phyloP scores from a whole-genome alignment of 2,888 invertebrate species.

The Diadegma fenestrale region DNA sequence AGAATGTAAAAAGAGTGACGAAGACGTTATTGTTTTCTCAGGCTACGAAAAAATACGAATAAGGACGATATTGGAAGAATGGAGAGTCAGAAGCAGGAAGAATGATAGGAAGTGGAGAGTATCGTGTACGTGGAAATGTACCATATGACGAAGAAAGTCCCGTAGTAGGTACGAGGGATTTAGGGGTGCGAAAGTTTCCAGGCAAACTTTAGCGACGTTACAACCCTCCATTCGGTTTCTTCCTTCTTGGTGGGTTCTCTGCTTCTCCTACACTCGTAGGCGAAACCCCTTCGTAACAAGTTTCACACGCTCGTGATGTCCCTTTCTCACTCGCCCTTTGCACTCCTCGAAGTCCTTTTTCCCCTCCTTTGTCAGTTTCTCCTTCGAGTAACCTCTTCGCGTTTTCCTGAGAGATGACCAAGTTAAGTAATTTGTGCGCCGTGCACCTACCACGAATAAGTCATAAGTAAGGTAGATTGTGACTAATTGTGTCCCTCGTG shows the following conservation, averaged over 20 bases:
- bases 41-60: neutral
- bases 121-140: conserved; percentile 45
- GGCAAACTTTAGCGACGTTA: conserved; percentile 50
- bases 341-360: neutral
- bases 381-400: neutral
- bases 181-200: conserved; percentile 59
- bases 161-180: conserved; percentile 52
- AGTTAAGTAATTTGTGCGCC: conserved; percentile 83
- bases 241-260: conserved; percentile 31
- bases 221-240: conserved; percentile 30
- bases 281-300: conserved; percentile 49
- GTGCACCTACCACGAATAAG: conserved; percentile 81
- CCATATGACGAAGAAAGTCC: conserved; percentile 51
- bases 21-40: neutral
- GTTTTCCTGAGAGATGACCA: conserved; percentile 78
- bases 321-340: conserved; percentile 11
- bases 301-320: conserved; percentile 63
- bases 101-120: conserved; percentile 72
- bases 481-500: conserved; percentile 82
- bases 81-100: conserved; percentile 77
- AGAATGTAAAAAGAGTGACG: no score
- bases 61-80: neutral
- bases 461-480: conserved; percentile 84
- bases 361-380: neutral
- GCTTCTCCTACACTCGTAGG: neutral